These are phyloP conservation scores for Myotis lucifugus DNA, from an alignment of 2,113 vertebrate species.

Conservation along the genomic window DNA sequence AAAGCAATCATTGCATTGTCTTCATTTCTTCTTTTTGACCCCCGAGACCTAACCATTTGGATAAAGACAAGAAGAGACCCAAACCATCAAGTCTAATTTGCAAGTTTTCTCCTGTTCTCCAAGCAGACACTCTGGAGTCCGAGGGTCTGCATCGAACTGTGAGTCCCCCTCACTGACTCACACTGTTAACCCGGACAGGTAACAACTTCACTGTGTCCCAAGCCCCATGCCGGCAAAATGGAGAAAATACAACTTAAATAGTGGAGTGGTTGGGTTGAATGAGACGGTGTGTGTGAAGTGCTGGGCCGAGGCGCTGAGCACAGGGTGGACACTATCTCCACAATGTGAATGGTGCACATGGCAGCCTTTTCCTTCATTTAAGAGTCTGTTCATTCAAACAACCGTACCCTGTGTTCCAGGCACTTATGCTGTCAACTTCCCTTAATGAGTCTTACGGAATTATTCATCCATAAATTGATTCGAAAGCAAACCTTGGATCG, in stretches of 20 bases:
- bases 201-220: neutral
- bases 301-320: neutral
- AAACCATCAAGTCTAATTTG: neutral
- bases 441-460: slow-evolving; percentile 39
- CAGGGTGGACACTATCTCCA: neutral
- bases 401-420: neutral
- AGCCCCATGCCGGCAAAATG: neutral
- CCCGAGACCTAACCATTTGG: neutral
- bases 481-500: neutral
- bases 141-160: neutral
- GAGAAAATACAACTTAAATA: neutral
- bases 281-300: neutral
- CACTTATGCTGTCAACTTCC: neutral
- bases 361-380: neutral
- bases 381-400: neutral
- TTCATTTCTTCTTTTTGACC: neutral
- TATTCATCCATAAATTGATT: slow-evolving; percentile 45
- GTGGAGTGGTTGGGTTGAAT: neutral
- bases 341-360: rapidly evolving
- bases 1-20: neutral
- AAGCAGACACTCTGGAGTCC: neutral
- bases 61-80: neutral
- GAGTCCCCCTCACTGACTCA: neutral
- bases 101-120: slow-evolving; percentile 1
- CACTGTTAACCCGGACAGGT: neutral